phyloP scores from a whole-genome alignment of 2,113 vertebrate species.

The Heloderma charlesbogerti region DNA sequence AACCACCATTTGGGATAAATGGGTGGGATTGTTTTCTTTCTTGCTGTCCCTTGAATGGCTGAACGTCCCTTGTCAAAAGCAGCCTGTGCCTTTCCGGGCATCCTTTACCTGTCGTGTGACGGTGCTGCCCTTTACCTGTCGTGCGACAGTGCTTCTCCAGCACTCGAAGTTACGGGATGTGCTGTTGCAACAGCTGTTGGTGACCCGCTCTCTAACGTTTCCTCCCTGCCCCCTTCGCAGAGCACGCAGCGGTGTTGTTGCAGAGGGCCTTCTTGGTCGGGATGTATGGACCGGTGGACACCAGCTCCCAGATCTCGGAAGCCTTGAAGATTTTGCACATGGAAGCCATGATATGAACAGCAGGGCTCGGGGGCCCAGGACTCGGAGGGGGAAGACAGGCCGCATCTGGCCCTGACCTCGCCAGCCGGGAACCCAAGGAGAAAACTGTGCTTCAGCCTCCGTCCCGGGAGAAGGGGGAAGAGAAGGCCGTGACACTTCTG shows the following conservation, averaged over 20 bases:
- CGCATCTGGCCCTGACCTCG: background rate
- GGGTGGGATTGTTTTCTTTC: too few species aligned
- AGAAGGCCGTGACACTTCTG: background rate
- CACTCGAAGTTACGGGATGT: too few species aligned
- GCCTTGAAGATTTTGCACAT: conserved; percentile 95
- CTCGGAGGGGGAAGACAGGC: conserved; percentile 11
- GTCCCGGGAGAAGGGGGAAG: conserved; percentile 1
- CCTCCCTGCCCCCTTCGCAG: conserved; percentile 69
- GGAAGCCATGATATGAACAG: conserved; percentile 89
- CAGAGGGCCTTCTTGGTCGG: conserved; percentile 97
- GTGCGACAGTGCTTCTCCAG: too few species aligned
- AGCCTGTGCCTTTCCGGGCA: too few species aligned
- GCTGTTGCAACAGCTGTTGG: too few species aligned
- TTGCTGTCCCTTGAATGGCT: too few species aligned
- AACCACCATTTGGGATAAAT: too few species aligned
- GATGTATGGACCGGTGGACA: conserved; percentile 95
- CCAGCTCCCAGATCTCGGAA: conserved; percentile 94
- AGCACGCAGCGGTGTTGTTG: conserved; percentile 91
- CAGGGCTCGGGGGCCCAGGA: background rate
- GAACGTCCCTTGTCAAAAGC: too few species aligned
- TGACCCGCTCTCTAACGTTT: too few species aligned
- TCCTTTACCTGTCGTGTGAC: too few species aligned
- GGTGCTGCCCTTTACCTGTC: too few species aligned
- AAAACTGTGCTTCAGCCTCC: conserved; percentile 1
- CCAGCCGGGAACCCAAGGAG: conserved; percentile 19